A percentile compares a stretch with the other conserved stretches of the same genome.
Conservation (phyloP, 2,797 vertebrate species). For the Champsocephalus esox region DNA sequence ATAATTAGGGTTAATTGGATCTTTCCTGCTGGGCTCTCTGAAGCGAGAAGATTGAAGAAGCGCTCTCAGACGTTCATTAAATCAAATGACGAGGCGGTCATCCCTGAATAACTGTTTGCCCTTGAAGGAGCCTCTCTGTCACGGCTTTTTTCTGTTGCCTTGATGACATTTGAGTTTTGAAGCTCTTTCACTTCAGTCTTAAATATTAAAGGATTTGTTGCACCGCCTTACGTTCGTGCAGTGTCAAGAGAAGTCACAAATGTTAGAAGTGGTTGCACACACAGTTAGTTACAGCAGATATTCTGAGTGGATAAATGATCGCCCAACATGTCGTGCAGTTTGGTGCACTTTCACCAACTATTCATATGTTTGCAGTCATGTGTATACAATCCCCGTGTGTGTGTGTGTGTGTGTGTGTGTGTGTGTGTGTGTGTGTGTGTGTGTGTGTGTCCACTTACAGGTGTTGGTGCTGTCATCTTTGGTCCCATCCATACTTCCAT, state of each 20-base stretch:
- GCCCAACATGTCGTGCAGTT: too few relatives aligned
- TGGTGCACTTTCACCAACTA: too few relatives aligned
- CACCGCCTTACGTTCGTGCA: not conserved
- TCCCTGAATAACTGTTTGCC: slow-evolving; percentile 11
- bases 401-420: too few relatives aligned
- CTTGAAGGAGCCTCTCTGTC: slow-evolving; percentile 11
- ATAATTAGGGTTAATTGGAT: not conserved
- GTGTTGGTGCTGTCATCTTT: slow-evolving; percentile 99
- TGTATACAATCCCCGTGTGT: too few relatives aligned
- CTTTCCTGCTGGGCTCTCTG: not conserved
- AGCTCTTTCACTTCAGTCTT: not conserved
- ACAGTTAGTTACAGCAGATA: too few relatives aligned
- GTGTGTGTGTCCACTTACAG: slow-evolving; percentile 76
- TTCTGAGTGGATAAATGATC: too few relatives aligned
- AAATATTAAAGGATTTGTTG: not conserved
- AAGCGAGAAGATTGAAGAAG: not conserved
- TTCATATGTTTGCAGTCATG: too few relatives aligned
- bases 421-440: too few relatives aligned
- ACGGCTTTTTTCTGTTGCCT: not conserved
- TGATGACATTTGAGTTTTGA: slow-evolving; percentile 8
- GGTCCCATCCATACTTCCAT: slow-evolving; percentile 98
- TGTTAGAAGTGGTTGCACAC: not conserved
- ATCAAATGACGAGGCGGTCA: slow-evolving; percentile 1
- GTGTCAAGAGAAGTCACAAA: not conserved
- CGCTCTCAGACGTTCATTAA: slow-evolving; percentile 8